Conservation (phyloP, 2,113 vertebrate species). For the Microcebus griseorufus region DNA sequence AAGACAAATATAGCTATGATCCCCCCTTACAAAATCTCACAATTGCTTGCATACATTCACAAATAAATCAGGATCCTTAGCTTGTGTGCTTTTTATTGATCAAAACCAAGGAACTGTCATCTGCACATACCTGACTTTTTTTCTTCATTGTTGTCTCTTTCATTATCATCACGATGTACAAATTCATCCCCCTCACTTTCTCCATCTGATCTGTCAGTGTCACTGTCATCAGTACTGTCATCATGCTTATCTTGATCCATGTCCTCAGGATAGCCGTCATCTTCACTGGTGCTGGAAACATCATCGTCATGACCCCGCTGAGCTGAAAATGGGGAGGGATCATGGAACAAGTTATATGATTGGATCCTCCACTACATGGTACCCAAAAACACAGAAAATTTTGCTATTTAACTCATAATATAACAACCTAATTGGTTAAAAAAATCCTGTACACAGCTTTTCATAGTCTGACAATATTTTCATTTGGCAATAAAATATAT, state of each 20-base stretch:
- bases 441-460: background rate
- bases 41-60: background rate
- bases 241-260: conserved; percentile 91
- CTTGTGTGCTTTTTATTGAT: background rate
- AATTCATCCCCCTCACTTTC: conserved; percentile 94
- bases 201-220: conserved; percentile 90
- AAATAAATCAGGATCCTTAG: background rate
- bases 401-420: background rate
- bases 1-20: background rate
- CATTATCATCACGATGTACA: conserved; percentile 88
- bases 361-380: background rate
- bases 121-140: conserved; percentile 84
- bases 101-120: no score
- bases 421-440: background rate
- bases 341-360: accelerated
- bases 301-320: conserved; percentile 87
- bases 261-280: conserved; percentile 88
- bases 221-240: conserved; percentile 93
- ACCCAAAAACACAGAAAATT: background rate
- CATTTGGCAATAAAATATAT: background rate
- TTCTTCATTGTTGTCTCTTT: conserved; percentile 85
- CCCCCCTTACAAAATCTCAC: background rate
- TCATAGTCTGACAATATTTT: background rate
- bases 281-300: conserved; percentile 88
- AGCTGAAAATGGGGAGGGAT: conserved; percentile 71